Conservation (phyloP, 2,113 vertebrate species). For the Cynopterus brachyotis region DNA sequence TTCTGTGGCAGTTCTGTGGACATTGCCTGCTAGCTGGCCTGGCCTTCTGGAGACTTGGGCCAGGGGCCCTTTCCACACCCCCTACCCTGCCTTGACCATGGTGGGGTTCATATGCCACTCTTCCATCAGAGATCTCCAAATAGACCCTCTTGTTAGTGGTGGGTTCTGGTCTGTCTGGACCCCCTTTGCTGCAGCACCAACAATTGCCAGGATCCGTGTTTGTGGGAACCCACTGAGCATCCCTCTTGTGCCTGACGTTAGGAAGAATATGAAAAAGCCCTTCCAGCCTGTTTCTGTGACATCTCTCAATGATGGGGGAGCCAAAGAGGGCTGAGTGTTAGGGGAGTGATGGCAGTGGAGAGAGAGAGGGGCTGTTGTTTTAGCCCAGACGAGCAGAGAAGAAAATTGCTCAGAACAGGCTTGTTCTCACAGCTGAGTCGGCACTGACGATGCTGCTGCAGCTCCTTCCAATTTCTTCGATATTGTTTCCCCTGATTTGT, state of each 20-base stretch:
- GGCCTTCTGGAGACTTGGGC: not conserved
- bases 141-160: not conserved
- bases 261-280: not conserved
- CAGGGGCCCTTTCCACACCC: not conserved
- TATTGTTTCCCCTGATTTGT: not conserved
- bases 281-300: not conserved
- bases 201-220: rapidly evolving
- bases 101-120: rapidly evolving
- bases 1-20: not conserved
- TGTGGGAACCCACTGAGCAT: too few species aligned
- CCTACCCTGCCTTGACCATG: rapidly evolving
- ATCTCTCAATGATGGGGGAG: not conserved
- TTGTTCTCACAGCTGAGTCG: rapidly evolving
- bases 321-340: not conserved
- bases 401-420: rapidly evolving
- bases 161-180: not conserved
- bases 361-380: not conserved
- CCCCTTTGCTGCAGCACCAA: not conserved
- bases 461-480: not conserved
- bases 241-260: not conserved
- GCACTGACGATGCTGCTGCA: rapidly evolving
- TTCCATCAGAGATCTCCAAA: not conserved
- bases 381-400: not conserved
- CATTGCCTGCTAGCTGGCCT: too few species aligned
- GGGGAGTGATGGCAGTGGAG: rapidly evolving